phyloP scores from a whole-genome alignment of 2,113 vertebrate genomes.

The Cisticola juncidis region DNA sequence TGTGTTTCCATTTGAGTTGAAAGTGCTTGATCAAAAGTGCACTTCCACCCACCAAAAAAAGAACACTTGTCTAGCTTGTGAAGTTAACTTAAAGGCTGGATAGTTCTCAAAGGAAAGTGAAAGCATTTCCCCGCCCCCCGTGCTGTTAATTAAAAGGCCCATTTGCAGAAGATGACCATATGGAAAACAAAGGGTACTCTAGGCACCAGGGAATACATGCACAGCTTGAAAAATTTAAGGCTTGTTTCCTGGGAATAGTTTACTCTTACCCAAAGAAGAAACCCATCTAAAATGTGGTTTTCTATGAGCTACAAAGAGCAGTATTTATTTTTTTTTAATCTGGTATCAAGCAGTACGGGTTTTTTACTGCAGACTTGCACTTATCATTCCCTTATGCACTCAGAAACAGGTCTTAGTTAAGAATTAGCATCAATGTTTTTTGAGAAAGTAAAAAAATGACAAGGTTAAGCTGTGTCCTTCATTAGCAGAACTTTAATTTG shows the following conservation, averaged over 20 bases:
- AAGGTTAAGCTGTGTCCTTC: neutral
- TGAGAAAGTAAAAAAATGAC: fast-evolving
- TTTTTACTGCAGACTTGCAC: neutral
- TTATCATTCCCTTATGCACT: fast-evolving
- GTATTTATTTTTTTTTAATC: neutral
- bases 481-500: neutral
- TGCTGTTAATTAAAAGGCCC: neutral
- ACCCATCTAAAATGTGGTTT: neutral
- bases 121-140: neutral
- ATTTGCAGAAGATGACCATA: fast-evolving
- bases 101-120: neutral
- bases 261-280: neutral
- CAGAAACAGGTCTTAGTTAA: neutral
- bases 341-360: neutral
- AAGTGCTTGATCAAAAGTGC: neutral
- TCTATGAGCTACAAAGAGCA: neutral
- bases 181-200: neutral
- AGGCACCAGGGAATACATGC: neutral
- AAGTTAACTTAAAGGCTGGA: neutral
- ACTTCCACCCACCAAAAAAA: neutral
- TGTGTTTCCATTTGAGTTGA: neutral
- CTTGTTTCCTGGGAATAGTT: neutral
- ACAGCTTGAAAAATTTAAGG: neutral
- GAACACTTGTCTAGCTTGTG: neutral
- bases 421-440: neutral